A percentile compares a stretch with the other conserved stretches of the same genome.
These are phyloP conservation scores for Psilopogon haemacephalus DNA, from an alignment of 2,113 vertebrate genomes.

Conservation along the genomic window DNA sequence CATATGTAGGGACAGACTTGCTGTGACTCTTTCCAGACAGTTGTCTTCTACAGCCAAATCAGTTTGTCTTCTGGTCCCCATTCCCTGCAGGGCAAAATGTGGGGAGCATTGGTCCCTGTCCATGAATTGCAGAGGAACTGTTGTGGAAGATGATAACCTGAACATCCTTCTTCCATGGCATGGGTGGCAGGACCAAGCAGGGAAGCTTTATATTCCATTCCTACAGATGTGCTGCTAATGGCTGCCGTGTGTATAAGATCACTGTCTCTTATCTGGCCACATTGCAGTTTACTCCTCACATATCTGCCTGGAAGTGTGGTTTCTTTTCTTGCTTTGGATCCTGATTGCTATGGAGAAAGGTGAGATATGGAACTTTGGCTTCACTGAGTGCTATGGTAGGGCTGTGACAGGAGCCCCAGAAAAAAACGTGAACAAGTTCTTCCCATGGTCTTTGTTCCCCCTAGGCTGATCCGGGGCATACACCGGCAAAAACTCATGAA, in stretches of 20 bases:
- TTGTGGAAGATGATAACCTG: neutral
- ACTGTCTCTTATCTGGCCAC: neutral
- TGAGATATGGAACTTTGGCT: neutral
- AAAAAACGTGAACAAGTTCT: neutral
- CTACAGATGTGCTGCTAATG: neutral
- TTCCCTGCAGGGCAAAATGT: neutral
- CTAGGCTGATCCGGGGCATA: fast-evolving
- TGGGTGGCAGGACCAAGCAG: neutral
- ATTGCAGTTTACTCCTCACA: neutral
- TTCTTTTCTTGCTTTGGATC: neutral
- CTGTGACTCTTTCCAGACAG: neutral
- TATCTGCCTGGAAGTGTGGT: neutral
- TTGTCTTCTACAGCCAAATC: neutral
- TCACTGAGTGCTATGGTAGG: neutral
- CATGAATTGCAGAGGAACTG: neutral
- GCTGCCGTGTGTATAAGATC: neutral
- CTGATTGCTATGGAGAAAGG: neutral
- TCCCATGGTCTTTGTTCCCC: fast-evolving
- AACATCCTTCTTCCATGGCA: neutral
- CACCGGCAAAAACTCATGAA: neutral
- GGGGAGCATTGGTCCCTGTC: neutral
- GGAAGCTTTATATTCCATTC: neutral
- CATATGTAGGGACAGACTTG: neutral
- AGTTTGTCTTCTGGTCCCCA: neutral
- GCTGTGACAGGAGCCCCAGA: neutral